A percentile compares a stretch with the other conserved stretches of the same genome.
Conservation (phyloP, 2,888 invertebrate species). For the Acleris literana region DNA sequence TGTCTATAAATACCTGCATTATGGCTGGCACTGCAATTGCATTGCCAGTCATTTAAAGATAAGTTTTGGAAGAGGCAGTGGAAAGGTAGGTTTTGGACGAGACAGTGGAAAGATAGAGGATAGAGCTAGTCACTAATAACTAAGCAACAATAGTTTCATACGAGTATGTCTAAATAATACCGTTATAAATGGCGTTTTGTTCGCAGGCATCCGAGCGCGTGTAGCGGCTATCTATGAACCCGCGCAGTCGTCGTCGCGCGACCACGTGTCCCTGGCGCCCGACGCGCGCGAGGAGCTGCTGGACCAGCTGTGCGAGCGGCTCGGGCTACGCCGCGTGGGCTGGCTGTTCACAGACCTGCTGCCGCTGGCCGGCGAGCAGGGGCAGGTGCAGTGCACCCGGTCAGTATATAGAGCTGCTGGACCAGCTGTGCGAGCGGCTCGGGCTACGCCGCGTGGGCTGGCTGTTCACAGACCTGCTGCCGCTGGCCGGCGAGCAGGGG, state of each 20-base stretch:
- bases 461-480: slow-evolving; percentile 97
- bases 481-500: background rate
- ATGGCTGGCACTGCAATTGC: no score
- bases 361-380: slow-evolving; percentile 91
- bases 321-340: slow-evolving; percentile 93
- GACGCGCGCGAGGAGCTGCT: slow-evolving; percentile 89
- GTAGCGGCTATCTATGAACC: slow-evolving; percentile 99
- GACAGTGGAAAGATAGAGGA: no score
- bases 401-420: slow-evolving; percentile 81
- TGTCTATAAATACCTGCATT: no score
- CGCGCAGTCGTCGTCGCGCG: slow-evolving; percentile 93
- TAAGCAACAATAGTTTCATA: no score
- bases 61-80: no score
- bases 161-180: no score
- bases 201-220: slow-evolving; percentile 89
- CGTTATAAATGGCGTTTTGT: background rate
- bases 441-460: slow-evolving; percentile 94
- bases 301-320: slow-evolving; percentile 88
- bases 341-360: slow-evolving; percentile 99
- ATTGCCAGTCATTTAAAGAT: no score
- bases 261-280: slow-evolving; percentile 83
- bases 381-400: slow-evolving; percentile 89
- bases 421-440: slow-evolving; percentile 90
- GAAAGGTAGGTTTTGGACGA: no score
- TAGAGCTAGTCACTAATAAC: no score